Percentiles rank a stretch among this genome's conserved stretches.
Evolutionary conservation across 1,140 invertebrate species (phyloP).

Genomic region (Euura saliciscinereae): DNA sequence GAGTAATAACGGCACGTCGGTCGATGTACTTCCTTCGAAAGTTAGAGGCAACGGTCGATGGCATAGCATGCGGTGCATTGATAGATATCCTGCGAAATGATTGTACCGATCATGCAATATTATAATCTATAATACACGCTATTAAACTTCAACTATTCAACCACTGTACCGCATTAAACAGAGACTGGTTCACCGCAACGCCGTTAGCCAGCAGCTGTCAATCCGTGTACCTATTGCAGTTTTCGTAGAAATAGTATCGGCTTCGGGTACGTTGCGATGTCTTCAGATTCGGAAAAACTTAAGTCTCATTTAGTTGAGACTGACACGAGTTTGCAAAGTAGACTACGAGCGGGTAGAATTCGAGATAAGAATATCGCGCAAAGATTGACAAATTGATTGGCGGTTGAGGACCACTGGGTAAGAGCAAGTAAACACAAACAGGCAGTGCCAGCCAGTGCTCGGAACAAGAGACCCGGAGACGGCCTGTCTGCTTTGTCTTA

Average conservation of each 20-base stretch:
- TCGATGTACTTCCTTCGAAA: neutral
- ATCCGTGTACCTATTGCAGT: neutral
- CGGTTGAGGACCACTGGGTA: constrained; percentile 30
- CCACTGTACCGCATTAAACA: constrained; percentile 4
- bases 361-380: neutral
- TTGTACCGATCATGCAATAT: constrained; percentile 56
- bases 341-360: neutral
- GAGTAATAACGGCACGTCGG: no score
- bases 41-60: constrained; percentile 6
- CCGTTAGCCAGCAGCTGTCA: constrained; percentile 6
- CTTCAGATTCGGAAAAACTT: neutral
- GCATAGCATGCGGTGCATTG: constrained; percentile 49
- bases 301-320: neutral
- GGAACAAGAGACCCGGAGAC: constrained; percentile 31
- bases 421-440: constrained; percentile 43
- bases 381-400: neutral
- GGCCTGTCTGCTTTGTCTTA: constrained; percentile 31
- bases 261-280: neutral
- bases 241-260: neutral
- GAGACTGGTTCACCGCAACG: constrained; percentile 11
- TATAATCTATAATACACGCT: constrained; percentile 54
- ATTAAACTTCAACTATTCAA: constrained; percentile 39
- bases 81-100: constrained; percentile 45
- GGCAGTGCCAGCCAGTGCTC: constrained; percentile 37
- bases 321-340: no score